Conservation (phyloP, 2,113 vertebrate genomes). For the Hippocampus zosterae region DNA sequence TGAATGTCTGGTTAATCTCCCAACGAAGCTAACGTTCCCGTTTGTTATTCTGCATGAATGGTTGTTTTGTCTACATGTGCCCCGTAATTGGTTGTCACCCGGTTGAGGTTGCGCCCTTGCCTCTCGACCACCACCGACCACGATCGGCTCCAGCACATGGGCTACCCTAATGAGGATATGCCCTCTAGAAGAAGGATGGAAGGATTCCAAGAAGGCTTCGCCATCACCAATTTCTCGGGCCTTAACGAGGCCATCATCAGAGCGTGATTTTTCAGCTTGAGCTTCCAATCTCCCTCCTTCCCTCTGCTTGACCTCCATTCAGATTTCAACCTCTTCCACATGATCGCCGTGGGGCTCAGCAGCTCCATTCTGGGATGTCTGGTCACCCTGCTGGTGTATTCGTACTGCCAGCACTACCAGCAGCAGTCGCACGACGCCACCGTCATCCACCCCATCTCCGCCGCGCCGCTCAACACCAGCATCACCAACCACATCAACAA, state of each 20-base stretch:
- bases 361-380: constrained; percentile 95
- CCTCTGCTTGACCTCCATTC: constrained; percentile 9
- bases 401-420: constrained; percentile 93
- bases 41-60: too few relatives aligned
- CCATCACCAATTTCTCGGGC: too few relatives aligned
- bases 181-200: too few relatives aligned
- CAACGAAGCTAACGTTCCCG: too few relatives aligned
- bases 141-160: too few relatives aligned
- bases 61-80: too few relatives aligned
- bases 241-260: constrained; percentile 9
- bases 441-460: constrained; percentile 92
- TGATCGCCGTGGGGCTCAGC: constrained; percentile 93
- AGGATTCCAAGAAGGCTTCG: too few relatives aligned
- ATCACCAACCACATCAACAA: constrained; percentile 99
- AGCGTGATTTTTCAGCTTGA: constrained; percentile 25
- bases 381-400: constrained; percentile 89
- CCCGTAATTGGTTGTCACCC: too few relatives aligned
- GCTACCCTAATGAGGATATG: too few relatives aligned
- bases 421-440: constrained; percentile 95
- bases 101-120: too few relatives aligned
- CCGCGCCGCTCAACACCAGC: constrained; percentile 92
- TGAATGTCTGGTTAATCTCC: too few relatives aligned
- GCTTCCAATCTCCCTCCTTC: constrained; percentile 6
- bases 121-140: too few relatives aligned
- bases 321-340: constrained; percentile 98